phyloP scores from a whole-genome alignment of 2,888 invertebrate genomes.

The Pristionchus exspectatus region DNA sequence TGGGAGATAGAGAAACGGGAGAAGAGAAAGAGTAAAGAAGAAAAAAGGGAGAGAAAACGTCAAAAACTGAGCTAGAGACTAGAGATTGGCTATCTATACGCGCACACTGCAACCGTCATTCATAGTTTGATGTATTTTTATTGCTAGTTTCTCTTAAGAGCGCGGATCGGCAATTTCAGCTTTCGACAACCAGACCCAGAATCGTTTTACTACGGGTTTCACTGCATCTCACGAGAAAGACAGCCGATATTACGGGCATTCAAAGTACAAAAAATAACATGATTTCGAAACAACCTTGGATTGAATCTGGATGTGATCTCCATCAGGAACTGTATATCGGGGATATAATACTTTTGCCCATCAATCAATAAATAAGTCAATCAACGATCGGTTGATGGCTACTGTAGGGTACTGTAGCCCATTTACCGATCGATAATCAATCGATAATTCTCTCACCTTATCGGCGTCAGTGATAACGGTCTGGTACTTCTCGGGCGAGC shows the following conservation, averaged over 20 bases:
- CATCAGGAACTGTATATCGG: too few species aligned
- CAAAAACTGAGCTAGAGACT: not conserved
- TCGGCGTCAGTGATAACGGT: conserved; percentile 51
- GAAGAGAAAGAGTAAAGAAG: not conserved
- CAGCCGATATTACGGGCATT: not conserved
- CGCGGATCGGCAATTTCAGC: too few species aligned
- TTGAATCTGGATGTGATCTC: too few species aligned
- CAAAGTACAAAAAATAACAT: not conserved
- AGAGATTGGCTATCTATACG: not conserved
- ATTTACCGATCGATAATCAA: not conserved
- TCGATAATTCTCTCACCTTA: conserved; percentile 17
- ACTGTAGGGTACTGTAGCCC: too few species aligned
- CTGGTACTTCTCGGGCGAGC: conserved; percentile 52
- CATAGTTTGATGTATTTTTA: not conserved
- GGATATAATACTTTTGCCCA: too few species aligned
- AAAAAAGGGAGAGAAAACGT: not conserved
- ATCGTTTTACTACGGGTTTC: too few species aligned
- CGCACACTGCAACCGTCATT: not conserved
- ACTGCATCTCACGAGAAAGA: not conserved
- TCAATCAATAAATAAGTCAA: too few species aligned
- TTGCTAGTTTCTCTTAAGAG: too few species aligned
- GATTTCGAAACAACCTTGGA: too few species aligned
- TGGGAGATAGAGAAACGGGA: not conserved
- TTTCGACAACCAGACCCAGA: too few species aligned
- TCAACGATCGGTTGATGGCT: too few species aligned